Conservation (phyloP, 2,888 invertebrate genomes). For the Galeruca laticollis region DNA sequence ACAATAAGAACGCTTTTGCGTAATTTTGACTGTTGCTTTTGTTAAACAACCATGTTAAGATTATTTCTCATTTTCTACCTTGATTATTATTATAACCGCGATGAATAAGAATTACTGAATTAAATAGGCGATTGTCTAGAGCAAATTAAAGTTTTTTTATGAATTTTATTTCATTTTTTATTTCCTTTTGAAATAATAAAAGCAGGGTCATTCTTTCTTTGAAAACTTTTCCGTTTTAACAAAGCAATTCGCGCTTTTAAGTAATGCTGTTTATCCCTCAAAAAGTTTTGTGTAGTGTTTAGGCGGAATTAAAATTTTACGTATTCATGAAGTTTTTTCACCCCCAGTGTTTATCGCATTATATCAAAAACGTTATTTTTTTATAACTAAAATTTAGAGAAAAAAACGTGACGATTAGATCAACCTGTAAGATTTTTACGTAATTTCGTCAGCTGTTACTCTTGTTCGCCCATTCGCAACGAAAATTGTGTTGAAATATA, state of each 20-base stretch:
- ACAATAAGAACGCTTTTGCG: not conserved
- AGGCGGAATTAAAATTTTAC: slow-evolving; percentile 10
- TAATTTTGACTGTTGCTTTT: slow-evolving; percentile 8
- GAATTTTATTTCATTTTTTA: not conserved
- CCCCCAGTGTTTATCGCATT: not conserved
- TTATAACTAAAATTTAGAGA: not conserved
- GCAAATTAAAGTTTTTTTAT: not conserved
- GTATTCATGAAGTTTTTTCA: slow-evolving; percentile 9
- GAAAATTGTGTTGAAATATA: not conserved
- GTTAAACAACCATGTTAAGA: not conserved
- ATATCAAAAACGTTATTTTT: not conserved
- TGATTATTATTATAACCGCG: not conserved
- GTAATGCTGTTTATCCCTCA: slow-evolving; percentile 6
- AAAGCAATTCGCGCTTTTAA: slow-evolving; percentile 10
- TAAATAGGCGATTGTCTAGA: slow-evolving; percentile 6
- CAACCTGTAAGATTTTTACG: not conserved
- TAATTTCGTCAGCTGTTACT: not conserved
- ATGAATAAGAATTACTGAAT: slow-evolving; percentile 4
- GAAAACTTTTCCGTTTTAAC: slow-evolving; percentile 11
- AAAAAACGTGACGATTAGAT: not conserved
- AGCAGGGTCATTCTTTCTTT: not conserved
- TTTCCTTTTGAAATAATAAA: not conserved
- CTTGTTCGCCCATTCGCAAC: not conserved
- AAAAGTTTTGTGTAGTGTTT: not conserved
- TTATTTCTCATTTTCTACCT: slow-evolving; percentile 1